phyloP scores from a whole-genome alignment of 2,113 vertebrate species.

The Ptyas mucosa region DNA sequence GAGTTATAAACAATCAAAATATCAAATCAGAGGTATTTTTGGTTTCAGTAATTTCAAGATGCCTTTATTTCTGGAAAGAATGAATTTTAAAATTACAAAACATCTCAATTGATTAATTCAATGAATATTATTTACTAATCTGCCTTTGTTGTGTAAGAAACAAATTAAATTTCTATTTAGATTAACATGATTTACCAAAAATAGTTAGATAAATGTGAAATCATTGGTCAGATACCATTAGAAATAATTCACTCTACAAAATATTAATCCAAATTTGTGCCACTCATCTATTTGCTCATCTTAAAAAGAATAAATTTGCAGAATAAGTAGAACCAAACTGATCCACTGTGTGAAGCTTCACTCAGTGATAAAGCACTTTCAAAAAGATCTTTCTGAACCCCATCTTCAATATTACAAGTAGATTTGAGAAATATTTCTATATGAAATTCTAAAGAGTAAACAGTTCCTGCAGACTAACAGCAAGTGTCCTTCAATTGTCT shows the following conservation, averaged over 20 bases:
- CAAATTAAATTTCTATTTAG: background rate
- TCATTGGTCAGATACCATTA: background rate
- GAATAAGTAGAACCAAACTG: background rate
- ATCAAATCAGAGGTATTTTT: conserved; percentile 18
- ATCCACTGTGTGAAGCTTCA: background rate
- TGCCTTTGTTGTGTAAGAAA: background rate
- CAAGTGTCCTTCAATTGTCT: no score
- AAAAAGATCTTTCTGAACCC: no score
- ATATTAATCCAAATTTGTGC: background rate
- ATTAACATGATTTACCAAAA: background rate
- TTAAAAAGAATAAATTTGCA: no score
- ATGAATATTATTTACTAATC: background rate
- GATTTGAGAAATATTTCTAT: no score
- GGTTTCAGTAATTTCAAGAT: background rate
- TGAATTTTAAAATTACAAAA: background rate
- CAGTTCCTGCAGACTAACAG: no score
- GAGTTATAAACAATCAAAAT: background rate
- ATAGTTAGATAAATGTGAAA: background rate
- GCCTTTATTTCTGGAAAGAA: background rate
- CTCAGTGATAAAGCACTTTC: background rate
- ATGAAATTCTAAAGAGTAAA: no score
- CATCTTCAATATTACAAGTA: no score
- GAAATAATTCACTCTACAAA: background rate
- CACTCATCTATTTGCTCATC: background rate
- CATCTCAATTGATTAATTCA: background rate